phyloP scores from a whole-genome alignment of 2,888 invertebrate genomes.

The Saturnia pavonia region DNA sequence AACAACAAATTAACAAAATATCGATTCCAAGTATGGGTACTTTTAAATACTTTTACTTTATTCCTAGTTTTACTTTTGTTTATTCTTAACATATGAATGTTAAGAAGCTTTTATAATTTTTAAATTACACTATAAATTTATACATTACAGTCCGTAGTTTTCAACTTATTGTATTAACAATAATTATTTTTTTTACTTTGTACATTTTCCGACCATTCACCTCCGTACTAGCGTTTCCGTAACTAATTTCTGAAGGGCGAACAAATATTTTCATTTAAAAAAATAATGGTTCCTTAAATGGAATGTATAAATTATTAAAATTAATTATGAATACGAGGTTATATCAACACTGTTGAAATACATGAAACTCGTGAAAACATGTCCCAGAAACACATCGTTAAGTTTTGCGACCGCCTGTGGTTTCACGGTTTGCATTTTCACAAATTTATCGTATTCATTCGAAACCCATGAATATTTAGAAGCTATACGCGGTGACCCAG shows the following conservation, averaged over 20 bases:
- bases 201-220: not conserved
- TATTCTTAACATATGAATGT: no score
- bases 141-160: no score
- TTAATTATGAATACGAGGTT: constrained; percentile 1
- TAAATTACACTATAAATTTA: no score
- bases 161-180: no score
- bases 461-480: constrained; percentile 63
- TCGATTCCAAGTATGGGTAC: no score
- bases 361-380: not conserved
- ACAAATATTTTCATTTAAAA: not conserved
- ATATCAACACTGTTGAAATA: not conserved
- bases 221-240: not conserved
- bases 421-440: constrained; percentile 36
- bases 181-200: not conserved
- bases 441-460: constrained; percentile 51
- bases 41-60: no score
- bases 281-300: not conserved
- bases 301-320: constrained; percentile 1
- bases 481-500: constrained; percentile 46
- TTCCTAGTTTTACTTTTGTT: no score
- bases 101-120: no score
- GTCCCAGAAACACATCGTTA: constrained; percentile 33
- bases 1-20: no score
- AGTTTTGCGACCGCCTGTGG: constrained; percentile 43
- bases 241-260: not conserved